phyloP scores from a whole-genome alignment of 2,797 vertebrate species.

The Peromyscus attwateri region DNA sequence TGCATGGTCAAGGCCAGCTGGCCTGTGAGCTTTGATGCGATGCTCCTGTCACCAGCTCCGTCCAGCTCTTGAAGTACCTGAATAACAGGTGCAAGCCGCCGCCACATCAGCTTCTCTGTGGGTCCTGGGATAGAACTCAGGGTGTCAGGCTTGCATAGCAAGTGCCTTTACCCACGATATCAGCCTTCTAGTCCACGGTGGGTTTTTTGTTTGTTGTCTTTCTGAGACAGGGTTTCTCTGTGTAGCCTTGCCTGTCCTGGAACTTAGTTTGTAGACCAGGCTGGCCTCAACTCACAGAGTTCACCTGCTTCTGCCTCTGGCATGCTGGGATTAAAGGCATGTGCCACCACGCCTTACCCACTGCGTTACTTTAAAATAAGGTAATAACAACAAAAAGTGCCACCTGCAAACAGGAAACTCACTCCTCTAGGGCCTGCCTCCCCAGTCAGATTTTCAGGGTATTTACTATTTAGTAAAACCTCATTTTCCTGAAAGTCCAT shows the following conservation, averaged over 20 bases:
- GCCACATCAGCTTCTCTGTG: neutral
- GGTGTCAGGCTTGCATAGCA: too few species aligned
- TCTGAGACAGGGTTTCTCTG: too few species aligned
- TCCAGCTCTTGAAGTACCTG: neutral
- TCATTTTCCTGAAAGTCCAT: too few species aligned
- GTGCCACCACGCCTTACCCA: accelerated
- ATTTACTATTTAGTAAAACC: neutral
- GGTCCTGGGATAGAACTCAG: neutral
- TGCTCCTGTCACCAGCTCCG: neutral
- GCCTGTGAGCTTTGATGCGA: neutral
- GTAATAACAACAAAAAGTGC: neutral
- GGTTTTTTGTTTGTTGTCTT: neutral
- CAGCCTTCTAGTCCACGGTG: too few species aligned
- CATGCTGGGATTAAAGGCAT: neutral
- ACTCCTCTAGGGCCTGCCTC: neutral
- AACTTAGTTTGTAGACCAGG: too few species aligned
- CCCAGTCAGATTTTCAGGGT: neutral
- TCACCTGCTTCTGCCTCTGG: neutral
- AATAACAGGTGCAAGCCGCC: neutral
- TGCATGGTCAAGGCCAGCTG: neutral
- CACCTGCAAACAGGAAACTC: neutral
- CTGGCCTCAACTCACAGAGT: too few species aligned
- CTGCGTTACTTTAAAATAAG: neutral
- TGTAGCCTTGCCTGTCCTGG: too few species aligned
- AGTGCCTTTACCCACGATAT: too few species aligned